These are phyloP conservation scores for Papilio elwesi DNA, from an alignment of 2,888 invertebrate species.

Conservation along the genomic window DNA sequence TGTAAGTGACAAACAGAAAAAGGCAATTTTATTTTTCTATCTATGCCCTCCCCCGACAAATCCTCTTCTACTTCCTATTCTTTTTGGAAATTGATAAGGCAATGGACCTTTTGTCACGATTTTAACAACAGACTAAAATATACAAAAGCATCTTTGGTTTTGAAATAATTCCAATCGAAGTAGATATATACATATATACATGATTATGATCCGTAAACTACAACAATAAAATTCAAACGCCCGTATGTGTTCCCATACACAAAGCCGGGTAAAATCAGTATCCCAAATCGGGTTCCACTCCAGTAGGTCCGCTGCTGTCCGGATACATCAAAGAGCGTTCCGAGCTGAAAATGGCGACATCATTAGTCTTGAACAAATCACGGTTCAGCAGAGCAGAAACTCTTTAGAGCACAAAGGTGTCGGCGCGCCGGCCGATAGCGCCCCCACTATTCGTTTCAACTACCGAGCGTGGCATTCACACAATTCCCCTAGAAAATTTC, in stretches of 20 bases:
- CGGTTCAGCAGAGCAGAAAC: conserved; percentile 63
- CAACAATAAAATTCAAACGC: conserved; percentile 12
- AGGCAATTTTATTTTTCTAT: too few relatives aligned
- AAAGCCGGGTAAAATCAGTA: conserved; percentile 28
- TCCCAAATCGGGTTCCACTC: conserved; percentile 36
- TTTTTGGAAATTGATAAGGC: too few relatives aligned
- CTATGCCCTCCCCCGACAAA: too few relatives aligned
- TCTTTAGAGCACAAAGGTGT: conserved; percentile 65
- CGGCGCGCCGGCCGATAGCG: conserved; percentile 48
- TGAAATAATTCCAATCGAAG: background rate
- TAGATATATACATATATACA: background rate
- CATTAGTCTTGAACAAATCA: conserved; percentile 68
- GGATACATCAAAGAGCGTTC: conserved; percentile 48
- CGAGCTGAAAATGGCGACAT: conserved; percentile 54
- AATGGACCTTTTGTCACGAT: too few relatives aligned
- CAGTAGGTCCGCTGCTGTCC: conserved; percentile 42
- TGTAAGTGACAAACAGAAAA: too few relatives aligned
- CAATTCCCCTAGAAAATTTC: conserved; percentile 29
- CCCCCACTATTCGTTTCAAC: conserved; percentile 50
- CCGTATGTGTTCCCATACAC: conserved; percentile 18
- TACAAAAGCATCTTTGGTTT: background rate
- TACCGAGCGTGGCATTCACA: conserved; percentile 37
- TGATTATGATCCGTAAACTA: background rate
- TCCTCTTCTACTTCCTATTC: too few relatives aligned
- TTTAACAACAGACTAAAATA: too few relatives aligned